Evolutionary conservation across 2,113 vertebrate genomes (phyloP), one percentile per base, ranked within the genome.

Genomic region (Globicephala melas): DNA sequence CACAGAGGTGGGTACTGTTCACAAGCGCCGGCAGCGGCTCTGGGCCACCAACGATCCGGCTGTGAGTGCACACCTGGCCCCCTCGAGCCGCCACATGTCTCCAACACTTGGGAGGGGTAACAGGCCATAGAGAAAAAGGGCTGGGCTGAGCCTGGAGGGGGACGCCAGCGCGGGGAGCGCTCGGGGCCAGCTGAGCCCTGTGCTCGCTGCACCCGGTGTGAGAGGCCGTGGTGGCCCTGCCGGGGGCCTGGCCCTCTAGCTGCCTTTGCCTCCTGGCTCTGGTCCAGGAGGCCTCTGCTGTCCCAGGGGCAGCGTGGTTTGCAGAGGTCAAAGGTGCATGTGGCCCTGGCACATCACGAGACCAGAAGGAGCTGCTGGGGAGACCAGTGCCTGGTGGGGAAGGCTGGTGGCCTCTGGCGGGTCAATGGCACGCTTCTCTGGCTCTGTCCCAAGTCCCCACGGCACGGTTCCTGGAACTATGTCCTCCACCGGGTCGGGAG

Each of bases 141-240:
- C 14, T 8, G 12, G 58, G 14, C 44, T 0, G 2, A 3, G 8
- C 26, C 2, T 0, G 11, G 6, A 47, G 15, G 50, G 36, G 41
- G 62, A 23, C 3, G 2, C 12, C 0, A 0, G 6, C 8, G 9
- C 25, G 31, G 8, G 60, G 14, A 63, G 41, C 0, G 0, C 53
- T 53, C 60, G 13, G 10, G 28, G 60, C 28, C 25, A 33, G 50
- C 47, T 21, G 70, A 41, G 41, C 50, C 55, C 84, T n/a, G 67
- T 1, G 17, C 25, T n/a, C 1, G 1, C 6, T 53, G 11, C 2
- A 18, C 55, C 26, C n/a, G 33, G 23, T 9, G 1, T 0, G 1
- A 18, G 55, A 31, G 18, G 86, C 6, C 4, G 0, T 47, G 23
- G n/a, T 0, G 2, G 44, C 44, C 65, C 53, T 5, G 6, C 38